Evolutionary conservation across 2,888 invertebrate genomes (phyloP).

Genomic region (Helleia helle): DNA sequence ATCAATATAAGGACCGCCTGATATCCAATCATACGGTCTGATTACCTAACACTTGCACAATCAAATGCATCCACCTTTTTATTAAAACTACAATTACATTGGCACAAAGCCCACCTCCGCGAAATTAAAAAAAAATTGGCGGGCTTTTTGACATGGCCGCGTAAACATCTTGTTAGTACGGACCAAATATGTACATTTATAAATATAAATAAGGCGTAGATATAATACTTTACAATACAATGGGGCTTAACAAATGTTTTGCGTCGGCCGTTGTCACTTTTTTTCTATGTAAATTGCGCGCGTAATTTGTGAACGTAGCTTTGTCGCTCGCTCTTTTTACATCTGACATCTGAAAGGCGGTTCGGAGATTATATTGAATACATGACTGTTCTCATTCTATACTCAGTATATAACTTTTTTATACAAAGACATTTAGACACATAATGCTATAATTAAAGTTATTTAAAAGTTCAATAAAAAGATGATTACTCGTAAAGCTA

Average conservation of each 20-base stretch:
- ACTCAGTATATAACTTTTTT: neutral
- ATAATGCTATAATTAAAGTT: neutral
- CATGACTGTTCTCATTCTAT: constrained; percentile 9
- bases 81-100: constrained; percentile 1
- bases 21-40: constrained; percentile 1
- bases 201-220: constrained; percentile 54
- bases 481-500: too few species aligned
- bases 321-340: constrained; percentile 25
- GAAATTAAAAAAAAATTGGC: constrained; percentile 29
- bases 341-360: constrained; percentile 30
- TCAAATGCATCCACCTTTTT: neutral
- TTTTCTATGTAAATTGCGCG: constrained; percentile 61
- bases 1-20: neutral
- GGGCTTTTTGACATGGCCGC: constrained; percentile 40
- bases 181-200: constrained; percentile 62
- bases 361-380: constrained; percentile 13
- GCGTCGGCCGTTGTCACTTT: constrained; percentile 55
- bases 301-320: constrained; percentile 57
- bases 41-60: constrained; percentile 4
- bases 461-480: too few species aligned
- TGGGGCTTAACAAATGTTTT: constrained; percentile 62
- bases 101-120: constrained; percentile 15
- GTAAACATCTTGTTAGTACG: constrained; percentile 65
- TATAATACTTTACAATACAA: constrained; percentile 42
- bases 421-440: neutral